Evolutionary conservation across 2,888 invertebrate species (phyloP), one percentile per base, ranked within the genome.

Genomic region (Agrotis ipsilon): DNA sequence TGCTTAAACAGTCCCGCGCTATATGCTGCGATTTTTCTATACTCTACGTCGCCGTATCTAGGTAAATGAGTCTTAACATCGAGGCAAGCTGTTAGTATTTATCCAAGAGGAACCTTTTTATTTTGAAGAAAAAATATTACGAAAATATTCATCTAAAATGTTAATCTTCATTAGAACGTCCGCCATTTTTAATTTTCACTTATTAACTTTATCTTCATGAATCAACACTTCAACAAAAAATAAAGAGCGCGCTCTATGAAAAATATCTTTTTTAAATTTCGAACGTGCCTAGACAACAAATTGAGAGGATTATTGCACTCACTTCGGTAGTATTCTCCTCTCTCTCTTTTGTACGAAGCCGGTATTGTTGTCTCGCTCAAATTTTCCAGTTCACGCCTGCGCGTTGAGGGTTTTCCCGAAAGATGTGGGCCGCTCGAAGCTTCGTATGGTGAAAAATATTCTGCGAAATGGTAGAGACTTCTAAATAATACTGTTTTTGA

Each of bases 341-440:
- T 88, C 89, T 76, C 70, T 94, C 88, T 67, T 70, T 63, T 84
- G 51, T 84, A 85, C 82, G 83, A 52, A 39, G 45, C 71, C 68
- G 67, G 69, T 89, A 72, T 85, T 75, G 74, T 84, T 72, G 55
- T 92, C 92, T 87, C 90, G n/a, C 82, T 93, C 89, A 32, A 78
- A 81, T 93, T 92, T 94, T 91, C 92, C 91, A 88, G 92, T 92
- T 91, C 88, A 88, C 94, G 94, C 94, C 72, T 94, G 96, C 96
- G 96, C 91, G 61, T n/a, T 85, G 78, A 82, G 83, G 89, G 69
- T 91, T 94, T 93, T 92, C 92, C 92, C 92, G 88, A 93, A 93
- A 93, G 92, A 92, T 90, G 87, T 86, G 89, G 86, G 85, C 75
- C 88, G 87, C 86, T 95, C 86, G 95, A 94, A 95, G 95, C 94